Evolutionary conservation across 2,888 invertebrate species (phyloP).

Genomic region (Creontiades dilutus): DNA sequence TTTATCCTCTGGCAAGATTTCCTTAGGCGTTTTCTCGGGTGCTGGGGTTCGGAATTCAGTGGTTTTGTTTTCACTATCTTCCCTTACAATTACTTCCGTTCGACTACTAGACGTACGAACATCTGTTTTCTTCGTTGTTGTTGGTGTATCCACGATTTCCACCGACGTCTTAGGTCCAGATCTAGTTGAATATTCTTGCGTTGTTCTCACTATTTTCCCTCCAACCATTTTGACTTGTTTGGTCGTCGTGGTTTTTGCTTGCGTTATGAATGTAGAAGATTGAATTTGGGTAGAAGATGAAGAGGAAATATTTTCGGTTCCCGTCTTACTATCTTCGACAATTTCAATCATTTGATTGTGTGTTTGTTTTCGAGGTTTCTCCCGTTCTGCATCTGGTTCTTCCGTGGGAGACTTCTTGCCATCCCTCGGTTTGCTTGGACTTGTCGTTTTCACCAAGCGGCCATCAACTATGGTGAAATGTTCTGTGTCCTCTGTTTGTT

Average conservation of each 20-base stretch:
- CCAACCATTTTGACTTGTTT: slow-evolving; percentile 74
- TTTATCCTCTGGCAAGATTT: background rate
- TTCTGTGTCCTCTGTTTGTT: background rate
- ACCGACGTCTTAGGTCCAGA: background rate
- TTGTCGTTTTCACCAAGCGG: background rate
- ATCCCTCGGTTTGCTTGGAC: background rate
- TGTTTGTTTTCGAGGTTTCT: background rate
- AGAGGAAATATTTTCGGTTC: background rate
- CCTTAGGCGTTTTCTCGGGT: slow-evolving; percentile 54
- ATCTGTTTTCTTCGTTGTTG: slow-evolving; percentile 1
- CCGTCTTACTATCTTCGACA: background rate
- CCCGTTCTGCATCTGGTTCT: background rate
- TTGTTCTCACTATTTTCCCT: slow-evolving; percentile 74
- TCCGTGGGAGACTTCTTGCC: background rate
- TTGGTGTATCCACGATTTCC: slow-evolving; percentile 48
- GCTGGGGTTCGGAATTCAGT: slow-evolving; percentile 39
- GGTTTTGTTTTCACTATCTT: slow-evolving; percentile 53
- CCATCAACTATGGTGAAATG: slow-evolving; percentile 1
- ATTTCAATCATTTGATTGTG: slow-evolving; percentile 3
- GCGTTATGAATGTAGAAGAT: slow-evolving; percentile 16
- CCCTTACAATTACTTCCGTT: slow-evolving; percentile 40
- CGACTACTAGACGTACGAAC: slow-evolving; percentile 23
- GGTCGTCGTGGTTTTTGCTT: slow-evolving; percentile 55
- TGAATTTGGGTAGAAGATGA: background rate
- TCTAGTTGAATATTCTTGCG: background rate